Evolutionary conservation across 1,140 invertebrate genomes (phyloP).

Genomic region (Atta texana): DNA sequence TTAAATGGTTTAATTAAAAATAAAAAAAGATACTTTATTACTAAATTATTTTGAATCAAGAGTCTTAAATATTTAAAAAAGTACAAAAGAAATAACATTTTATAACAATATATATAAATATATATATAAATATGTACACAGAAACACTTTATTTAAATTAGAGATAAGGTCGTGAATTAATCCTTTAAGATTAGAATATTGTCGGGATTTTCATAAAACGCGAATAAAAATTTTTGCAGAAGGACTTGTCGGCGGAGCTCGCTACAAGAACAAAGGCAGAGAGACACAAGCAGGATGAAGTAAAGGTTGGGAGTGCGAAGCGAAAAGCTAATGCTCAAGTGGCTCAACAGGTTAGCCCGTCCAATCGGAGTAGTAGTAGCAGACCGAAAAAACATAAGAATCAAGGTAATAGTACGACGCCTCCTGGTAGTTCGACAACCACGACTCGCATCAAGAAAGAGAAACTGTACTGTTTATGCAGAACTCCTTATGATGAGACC

Average conservation of each 20-base stretch:
- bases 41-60: background rate
- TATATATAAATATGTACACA: background rate
- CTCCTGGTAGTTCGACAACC: constrained; percentile 78
- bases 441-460: constrained; percentile 89
- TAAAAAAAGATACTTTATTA: background rate
- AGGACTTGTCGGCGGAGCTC: constrained; percentile 90
- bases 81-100: background rate
- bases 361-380: constrained; percentile 73
- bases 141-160: background rate
- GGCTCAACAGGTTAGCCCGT: constrained; percentile 84
- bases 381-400: constrained; percentile 82
- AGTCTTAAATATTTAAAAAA: background rate
- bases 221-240: constrained; percentile 83
- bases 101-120: background rate
- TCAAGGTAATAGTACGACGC: constrained; percentile 77
- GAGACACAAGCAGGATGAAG: constrained; percentile 90
- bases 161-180: background rate
- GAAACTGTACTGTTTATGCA: constrained; percentile 97
- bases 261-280: constrained; percentile 90
- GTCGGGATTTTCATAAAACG: constrained; percentile 28
- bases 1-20: background rate
- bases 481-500: constrained; percentile 97
- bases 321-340: constrained; percentile 87
- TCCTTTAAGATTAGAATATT: constrained; percentile 28
- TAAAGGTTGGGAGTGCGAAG: constrained; percentile 87